Evolutionary conservation across 2,797 vertebrate species (phyloP), one percentile per base, ranked within the genome.

Genomic region (Arctocebus calabarensis): DNA sequence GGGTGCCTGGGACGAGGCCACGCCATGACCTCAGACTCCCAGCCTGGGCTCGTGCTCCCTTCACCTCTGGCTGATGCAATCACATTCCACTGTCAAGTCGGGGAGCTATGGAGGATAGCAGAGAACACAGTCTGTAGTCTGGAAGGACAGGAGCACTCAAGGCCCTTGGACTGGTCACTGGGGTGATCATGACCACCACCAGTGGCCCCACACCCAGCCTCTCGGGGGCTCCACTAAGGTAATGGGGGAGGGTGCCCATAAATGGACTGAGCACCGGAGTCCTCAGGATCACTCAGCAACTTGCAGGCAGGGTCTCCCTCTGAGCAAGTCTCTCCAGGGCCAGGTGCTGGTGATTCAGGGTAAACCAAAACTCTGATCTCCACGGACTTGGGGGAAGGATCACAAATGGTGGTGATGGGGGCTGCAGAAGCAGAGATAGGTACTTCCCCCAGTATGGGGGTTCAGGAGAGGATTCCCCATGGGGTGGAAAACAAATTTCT

Each of bases 11-110:
- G 43, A 22, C 5, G 23, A 43, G 70, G 16, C 5, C 0, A 4
- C 1, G 34, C 55, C 23, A 37, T 2, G 7, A 40, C 27, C 40
- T 29, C 71, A 20, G 4, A 59, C 59, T 7, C 48, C 37, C 7
- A 9, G 20, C 32, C 48, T 8, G 25, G 40, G 29, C 57, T 23
- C 37, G 81, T 25, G 45, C 11, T 17, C 64, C 48, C 40, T 7
- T 13, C 1, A 20, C 61, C 78, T 37, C 45, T 43, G 66, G 77
- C 10, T 0, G 6, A 23, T 11, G 55, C 43, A 4, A 7, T 7
- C 48, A n/a, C 0, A 0, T 83, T 29, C 3, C 52, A 32, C 2
- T 32, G 0, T 2, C 2, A 0, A 25, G 10, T 37, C 79, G 7
- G 19, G 43, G 70, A 62, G 84, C 84, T 62, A 17, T 6, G 1